A percentile compares a stretch with the other conserved stretches of the same genome.
phyloP scores from a whole-genome alignment of 2,113 vertebrate species.

The Mola mola region DNA sequence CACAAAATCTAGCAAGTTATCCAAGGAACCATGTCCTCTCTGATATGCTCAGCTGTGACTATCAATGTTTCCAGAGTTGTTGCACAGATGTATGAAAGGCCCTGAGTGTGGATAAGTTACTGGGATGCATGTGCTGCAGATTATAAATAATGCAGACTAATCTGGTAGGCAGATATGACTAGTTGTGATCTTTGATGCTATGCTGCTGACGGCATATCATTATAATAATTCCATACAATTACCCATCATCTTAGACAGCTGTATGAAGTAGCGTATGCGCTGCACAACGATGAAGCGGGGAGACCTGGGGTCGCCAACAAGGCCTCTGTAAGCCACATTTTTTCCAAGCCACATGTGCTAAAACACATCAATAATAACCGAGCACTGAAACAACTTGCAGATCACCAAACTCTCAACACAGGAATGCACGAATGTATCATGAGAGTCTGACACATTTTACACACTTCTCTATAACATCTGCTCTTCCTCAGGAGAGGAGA shows the following conservation, averaged over 20 bases:
- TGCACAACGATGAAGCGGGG: background rate
- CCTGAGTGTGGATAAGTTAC: constrained; percentile 11
- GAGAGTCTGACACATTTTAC: too few relatives aligned
- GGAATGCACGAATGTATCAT: too few relatives aligned
- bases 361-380: too few relatives aligned
- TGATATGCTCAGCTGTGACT: constrained; percentile 4
- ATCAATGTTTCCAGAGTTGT: too few relatives aligned
- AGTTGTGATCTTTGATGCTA: constrained; percentile 41
- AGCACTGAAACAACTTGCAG: too few relatives aligned
- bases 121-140: constrained; percentile 26
- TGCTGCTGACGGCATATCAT: constrained; percentile 29
- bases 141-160: constrained; percentile 46
- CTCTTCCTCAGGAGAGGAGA: too few relatives aligned
- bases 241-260: constrained; percentile 6
- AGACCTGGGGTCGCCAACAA: too few relatives aligned
- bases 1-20: background rate
- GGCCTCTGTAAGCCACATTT: too few relatives aligned
- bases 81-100: background rate
- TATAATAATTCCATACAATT: constrained; percentile 44
- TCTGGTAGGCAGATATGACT: constrained; percentile 29
- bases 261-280: background rate
- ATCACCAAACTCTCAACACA: too few relatives aligned
- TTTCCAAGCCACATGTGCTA: too few relatives aligned
- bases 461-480: too few relatives aligned
- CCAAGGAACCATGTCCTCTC: background rate